Evolutionary conservation across 2,797 vertebrate species (phyloP), one percentile per base, ranked within the genome.

Genomic region (Syncerus caffer): DNA sequence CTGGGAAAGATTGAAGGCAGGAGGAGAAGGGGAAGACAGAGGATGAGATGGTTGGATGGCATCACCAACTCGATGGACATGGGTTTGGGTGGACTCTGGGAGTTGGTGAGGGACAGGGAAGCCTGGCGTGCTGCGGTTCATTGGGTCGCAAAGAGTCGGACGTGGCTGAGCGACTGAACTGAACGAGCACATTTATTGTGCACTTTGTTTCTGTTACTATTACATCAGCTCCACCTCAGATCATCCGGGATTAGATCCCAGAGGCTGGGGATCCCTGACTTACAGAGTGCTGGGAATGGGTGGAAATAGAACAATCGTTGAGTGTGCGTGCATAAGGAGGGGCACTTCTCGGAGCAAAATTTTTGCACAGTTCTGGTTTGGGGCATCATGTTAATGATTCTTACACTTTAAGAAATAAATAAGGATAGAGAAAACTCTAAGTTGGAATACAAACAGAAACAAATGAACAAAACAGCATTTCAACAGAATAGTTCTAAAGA

Each of bases 401-500:
- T 13, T 38, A 29, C 6, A 8, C 62, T 95, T 50, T n/a, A 62
- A 82, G 29, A 92, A 31, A 90, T 38, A 53, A 74, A 16, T 45
- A 78, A 89, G 4, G 34, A 38, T 8, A 79, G 79, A 19, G 25
- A 60, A 71, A 57, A 83, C 11, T 34, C 29, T 23, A 71, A 95
- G 34, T 58, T 57, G 25, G 15, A 91, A 95, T 74, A 93, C 16
- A 34, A 71, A 71, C 47, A 64, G 80, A 95, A 93, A 79, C 57
- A 76, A 74, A 74, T 82, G 17, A 85, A 67, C 27, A 90, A 29
- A 83, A 78, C 0, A 64, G 17, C 60, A 91, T 96, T 91, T 89
- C 79, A 38, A 89, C 23, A 95, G 42, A 86, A 78, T 4, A 53
- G 19, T 58, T 92, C 83, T 34, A 55, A 92, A 91, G 84, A 93